These are phyloP conservation scores for Merops nubicus DNA, from an alignment of 2,113 vertebrate species.

Conservation along the genomic window DNA sequence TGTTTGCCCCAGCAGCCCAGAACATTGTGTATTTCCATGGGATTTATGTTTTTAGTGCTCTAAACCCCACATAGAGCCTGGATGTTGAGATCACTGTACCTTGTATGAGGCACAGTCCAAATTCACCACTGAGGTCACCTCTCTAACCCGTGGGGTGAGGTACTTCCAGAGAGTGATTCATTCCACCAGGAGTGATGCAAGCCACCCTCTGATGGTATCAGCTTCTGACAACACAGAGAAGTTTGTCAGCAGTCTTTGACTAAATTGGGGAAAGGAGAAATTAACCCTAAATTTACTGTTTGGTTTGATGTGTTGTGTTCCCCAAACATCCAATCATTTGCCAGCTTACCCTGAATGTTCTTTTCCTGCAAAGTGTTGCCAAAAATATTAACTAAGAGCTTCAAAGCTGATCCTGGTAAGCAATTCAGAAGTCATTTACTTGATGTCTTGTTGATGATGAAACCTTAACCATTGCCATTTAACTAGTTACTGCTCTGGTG, in stretches of 20 bases:
- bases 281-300: fast-evolving
- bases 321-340: neutral
- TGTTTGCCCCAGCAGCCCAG: neutral
- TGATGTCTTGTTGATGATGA: neutral
- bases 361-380: neutral
- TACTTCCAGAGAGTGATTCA: neutral
- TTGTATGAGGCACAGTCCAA: too few relatives aligned
- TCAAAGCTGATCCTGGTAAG: neutral
- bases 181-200: neutral
- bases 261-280: neutral
- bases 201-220: neutral
- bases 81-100: neutral
- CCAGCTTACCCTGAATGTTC: fast-evolving
- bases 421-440: neutral
- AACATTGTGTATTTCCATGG: neutral
- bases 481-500: neutral
- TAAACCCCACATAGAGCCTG: neutral
- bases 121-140: neutral
- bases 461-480: neutral
- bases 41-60: neutral
- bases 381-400: neutral
- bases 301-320: neutral
- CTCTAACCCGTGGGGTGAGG: neutral
- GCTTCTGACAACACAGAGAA: neutral
- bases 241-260: neutral